Evolutionary conservation across 2,888 invertebrate genomes (phyloP).

Genomic region (Tetrapedia diversipes): DNA sequence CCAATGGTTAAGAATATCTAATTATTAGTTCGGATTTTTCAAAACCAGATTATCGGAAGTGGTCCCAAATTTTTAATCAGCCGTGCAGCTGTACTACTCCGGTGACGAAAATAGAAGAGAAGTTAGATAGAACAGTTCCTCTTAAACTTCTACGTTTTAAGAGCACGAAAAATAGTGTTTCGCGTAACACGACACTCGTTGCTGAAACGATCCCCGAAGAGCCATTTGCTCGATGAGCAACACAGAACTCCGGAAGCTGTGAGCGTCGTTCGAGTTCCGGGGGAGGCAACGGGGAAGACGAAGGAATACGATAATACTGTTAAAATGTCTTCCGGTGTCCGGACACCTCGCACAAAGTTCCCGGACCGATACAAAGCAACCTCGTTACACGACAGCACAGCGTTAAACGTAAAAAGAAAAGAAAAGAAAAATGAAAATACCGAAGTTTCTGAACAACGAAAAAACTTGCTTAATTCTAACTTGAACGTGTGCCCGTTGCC

Average conservation of each 20-base stretch:
- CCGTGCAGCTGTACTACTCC: too few species aligned
- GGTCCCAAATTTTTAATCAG: too few species aligned
- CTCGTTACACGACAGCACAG: neutral
- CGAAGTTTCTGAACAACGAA: neutral
- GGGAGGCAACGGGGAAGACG: conserved; percentile 55
- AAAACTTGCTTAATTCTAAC: neutral
- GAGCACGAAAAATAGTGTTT: too few species aligned
- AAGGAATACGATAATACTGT: conserved; percentile 77
- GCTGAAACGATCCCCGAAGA: conserved; percentile 14
- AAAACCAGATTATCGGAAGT: too few species aligned
- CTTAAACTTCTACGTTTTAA: too few species aligned
- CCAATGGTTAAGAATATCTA: too few species aligned
- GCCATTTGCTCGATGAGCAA: neutral
- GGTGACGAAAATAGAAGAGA: neutral
- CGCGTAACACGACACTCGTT: neutral
- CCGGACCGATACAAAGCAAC: neutral
- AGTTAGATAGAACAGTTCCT: neutral
- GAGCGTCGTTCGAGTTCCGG: conserved; percentile 34
- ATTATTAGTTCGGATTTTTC: too few species aligned
- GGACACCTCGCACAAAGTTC: conserved; percentile 3
- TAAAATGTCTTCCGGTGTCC: conserved; percentile 57
- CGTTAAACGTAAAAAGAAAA: neutral
- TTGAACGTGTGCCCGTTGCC: neutral
- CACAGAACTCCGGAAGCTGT: conserved; percentile 18
- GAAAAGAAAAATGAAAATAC: too few species aligned